Base-by-base conservation (phyloP, 53 echinoderm and acorn worm genomes). In the Hippasteria phrygiana region DNA sequence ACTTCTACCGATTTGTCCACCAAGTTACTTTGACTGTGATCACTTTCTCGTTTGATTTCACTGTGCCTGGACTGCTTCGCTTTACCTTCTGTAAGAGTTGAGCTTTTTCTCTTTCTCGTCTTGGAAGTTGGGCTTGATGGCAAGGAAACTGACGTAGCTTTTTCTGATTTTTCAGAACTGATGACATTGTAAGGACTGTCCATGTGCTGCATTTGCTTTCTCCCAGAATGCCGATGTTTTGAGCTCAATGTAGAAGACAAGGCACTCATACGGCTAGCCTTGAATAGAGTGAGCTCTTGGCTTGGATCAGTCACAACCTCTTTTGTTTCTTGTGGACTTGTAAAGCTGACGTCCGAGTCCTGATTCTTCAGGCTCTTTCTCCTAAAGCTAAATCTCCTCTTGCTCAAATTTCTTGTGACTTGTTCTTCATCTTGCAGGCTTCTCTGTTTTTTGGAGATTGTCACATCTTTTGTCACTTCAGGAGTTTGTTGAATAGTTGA, bases 61-160 rank as follows among this genome's bases (percentile, higher is more conserved):
- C 39, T 35, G 4, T 41, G n/a, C 59, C 46, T 81, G 64, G 31
- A 27, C 65, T 81, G 81, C 45, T 81, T 81, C 28, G 46, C 63
- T 65, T 43, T 81, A 13, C 81, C 64, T 32, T 43, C 31, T 43
- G 43, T 81, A 9, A 43, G 55, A 43, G 81, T 17, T 63, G 81
- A 65, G 63, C 81, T 81, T 32, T 81, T 81, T 63, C 81, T 65
- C 64, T 63, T 65, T 43, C 66, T 81, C 1, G 31, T 59, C 12
- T 81, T 62, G 14, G 65, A 64, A 29, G 24, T 81, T 43, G 43
- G 81, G 65, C 63, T 81, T 16, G 40, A 22, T 27, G 62, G 28
- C 6, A 45, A 81, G 2, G 81, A 29, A 18, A 76, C 3, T 2
- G 37, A 35, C 69, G 20, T 1, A 38, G 20, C 14, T 20, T 20